Percentiles rank a stretch among this genome's conserved stretches.
Evolutionary conservation across 1,140 invertebrate genomes (phyloP).

Genomic region (Gryon sp.): DNA sequence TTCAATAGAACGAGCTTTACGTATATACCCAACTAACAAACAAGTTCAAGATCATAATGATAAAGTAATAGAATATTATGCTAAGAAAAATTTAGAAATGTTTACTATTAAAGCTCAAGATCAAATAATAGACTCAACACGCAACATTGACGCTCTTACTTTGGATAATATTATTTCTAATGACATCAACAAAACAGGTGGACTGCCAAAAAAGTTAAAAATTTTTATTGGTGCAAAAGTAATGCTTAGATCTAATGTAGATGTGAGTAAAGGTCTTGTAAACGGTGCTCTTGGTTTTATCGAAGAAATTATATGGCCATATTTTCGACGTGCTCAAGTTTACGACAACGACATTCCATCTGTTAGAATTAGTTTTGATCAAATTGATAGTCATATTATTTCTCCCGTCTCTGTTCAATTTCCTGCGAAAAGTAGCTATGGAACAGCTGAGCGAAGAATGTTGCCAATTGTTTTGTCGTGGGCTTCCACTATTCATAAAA

Average conservation of each 20-base stretch:
- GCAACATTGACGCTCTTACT: slow-evolving; percentile 7
- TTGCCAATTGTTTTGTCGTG: slow-evolving; percentile 15
- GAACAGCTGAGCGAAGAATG: slow-evolving; percentile 20
- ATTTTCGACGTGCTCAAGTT: slow-evolving; percentile 13
- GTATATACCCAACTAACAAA: slow-evolving; percentile 29
- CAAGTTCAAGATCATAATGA: slow-evolving; percentile 22
- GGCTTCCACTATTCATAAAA: slow-evolving; percentile 35
- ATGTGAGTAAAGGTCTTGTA: slow-evolving; percentile 5
- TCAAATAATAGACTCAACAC: slow-evolving; percentile 6
- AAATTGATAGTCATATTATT: slow-evolving; percentile 7
- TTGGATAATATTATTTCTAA: slow-evolving; percentile 17
- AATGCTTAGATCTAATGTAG: slow-evolving; percentile 21
- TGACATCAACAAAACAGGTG: slow-evolving; percentile 30
- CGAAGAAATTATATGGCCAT: slow-evolving; percentile 25
- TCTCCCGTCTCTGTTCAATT: slow-evolving; percentile 19
- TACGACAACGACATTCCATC: slow-evolving; percentile 20
- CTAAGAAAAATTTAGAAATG: slow-evolving; percentile 8
- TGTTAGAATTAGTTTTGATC: slow-evolving; percentile 15
- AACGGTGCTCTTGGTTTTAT: slow-evolving; percentile 32
- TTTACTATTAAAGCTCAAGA: slow-evolving; percentile 2
- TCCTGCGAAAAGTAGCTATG: slow-evolving; percentile 25
- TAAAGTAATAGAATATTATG: slow-evolving; percentile 8
- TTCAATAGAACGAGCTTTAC: slow-evolving; percentile 8
- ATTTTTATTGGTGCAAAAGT: slow-evolving; percentile 20
- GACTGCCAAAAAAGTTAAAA: slow-evolving; percentile 15